Base-by-base conservation (phyloP, 2,797 vertebrate species). In the Neosalanx taihuensis region DNA sequence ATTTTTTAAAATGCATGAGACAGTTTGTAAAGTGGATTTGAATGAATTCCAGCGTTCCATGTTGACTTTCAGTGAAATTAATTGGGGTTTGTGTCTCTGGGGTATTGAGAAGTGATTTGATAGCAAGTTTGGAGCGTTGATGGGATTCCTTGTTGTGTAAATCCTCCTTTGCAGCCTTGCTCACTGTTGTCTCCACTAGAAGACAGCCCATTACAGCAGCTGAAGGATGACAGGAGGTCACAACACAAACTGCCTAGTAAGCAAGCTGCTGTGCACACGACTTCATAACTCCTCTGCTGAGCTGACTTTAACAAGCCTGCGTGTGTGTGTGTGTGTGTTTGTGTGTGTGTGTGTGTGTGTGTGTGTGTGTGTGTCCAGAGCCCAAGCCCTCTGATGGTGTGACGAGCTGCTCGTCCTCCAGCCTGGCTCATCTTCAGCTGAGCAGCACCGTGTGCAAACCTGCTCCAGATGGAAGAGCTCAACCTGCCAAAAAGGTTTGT, bases 101-200 rank as follows among this genome's bases (percentile, higher is more conserved):
- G 10, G 41, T 30, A 17, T 67, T 67, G 29, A 53, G 10, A 56
- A 61, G 3, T 57, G 13, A 9, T 68, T 3, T 29, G 1, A 58
- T 67, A 6, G 10, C 0, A 12, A 65, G 26, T 63, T 2, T 63
- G 0, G 9, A 1, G 9, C 0, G 41, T 13, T 13, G 0, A n/a
- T 65, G 67, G 70, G 4, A 7, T 64, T 73, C 59, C 37, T 13
- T 35, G 58, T 31, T 41, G 30, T 67, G n/a, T 51, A 17, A 64
- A 53, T 76, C 1, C 77, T 1, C 10, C 6, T 56, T 49, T 81
- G 64, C 51, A 85, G 72, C 85, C 82, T 41, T 79, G 64, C 46
- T 78, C 84, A 7, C 37, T 89, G 76, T 73, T 92, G 72, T 90
- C 90, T 35, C 91, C 91, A 68, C 81, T 92, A 64, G 81, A 56